Evolutionary conservation across 2,113 vertebrate genomes (phyloP).

Genomic region (Leptosomus discolor): DNA sequence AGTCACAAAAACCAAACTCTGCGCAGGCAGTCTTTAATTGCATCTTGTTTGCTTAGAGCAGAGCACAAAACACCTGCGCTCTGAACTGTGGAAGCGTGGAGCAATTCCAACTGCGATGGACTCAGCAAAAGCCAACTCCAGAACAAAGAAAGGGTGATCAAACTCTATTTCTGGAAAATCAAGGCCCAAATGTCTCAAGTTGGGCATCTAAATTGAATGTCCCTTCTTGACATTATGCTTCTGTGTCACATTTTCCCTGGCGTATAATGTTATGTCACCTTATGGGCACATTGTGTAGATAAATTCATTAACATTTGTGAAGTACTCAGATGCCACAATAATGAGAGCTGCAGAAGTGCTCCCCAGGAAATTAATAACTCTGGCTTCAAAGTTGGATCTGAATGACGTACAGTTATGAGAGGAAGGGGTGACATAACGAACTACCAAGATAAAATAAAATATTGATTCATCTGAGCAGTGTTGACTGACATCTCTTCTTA

Average conservation of each 20-base stretch:
- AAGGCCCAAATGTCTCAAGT: neutral
- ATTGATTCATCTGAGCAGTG: neutral
- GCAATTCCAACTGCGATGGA: neutral
- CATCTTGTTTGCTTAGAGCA: neutral
- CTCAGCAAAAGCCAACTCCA: neutral
- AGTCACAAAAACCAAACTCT: neutral
- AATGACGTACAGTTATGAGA: conserved; percentile 7
- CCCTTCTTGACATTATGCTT: neutral
- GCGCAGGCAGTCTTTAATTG: neutral
- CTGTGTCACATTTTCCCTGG: neutral
- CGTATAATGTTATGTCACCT: neutral
- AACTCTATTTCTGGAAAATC: neutral
- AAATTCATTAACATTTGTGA: conserved; percentile 39
- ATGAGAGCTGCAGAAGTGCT: neutral
- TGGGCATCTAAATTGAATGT: neutral
- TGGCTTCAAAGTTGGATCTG: neutral
- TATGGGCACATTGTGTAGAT: neutral
- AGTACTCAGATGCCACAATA: neutral
- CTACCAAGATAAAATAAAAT: conserved; percentile 10
- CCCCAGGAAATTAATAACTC: conserved; percentile 46
- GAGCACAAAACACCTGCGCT: neutral
- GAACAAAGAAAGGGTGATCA: neutral
- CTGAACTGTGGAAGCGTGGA: neutral
- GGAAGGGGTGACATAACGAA: neutral
- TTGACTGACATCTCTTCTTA: neutral